Conservation (phyloP, 1,140 invertebrate species). For the Drosophila ogumai region DNA sequence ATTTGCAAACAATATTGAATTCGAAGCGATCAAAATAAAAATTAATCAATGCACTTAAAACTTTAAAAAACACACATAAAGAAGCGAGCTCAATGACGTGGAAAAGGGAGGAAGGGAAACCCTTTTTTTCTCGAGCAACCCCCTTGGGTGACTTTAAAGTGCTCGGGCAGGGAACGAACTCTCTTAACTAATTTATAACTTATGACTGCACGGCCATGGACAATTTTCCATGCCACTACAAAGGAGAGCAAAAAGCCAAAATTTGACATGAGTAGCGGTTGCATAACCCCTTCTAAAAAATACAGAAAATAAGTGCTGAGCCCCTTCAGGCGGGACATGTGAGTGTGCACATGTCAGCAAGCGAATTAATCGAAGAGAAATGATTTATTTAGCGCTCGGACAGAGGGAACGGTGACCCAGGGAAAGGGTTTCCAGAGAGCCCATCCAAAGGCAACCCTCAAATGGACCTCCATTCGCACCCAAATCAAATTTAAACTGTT, state of each 20-base stretch:
- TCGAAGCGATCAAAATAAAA: constrained; percentile 80
- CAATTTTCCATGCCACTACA: constrained; percentile 85
- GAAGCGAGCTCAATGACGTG: constrained; percentile 57
- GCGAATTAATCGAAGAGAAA: constrained; percentile 85
- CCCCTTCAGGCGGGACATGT: constrained; percentile 47
- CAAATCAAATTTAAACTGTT: constrained; percentile 84
- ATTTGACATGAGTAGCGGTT: constrained; percentile 84
- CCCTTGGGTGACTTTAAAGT: constrained; percentile 66
- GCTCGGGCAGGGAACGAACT: constrained; percentile 46
- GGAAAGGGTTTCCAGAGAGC: constrained; percentile 57
- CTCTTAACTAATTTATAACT: constrained; percentile 80
- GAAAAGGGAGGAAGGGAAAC: constrained; percentile 62
- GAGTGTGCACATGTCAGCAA: constrained; percentile 80
- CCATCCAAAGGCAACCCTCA: constrained; percentile 7
- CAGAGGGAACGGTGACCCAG: constrained; percentile 54
- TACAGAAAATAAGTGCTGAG: constrained; percentile 1
- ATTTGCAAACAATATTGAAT: constrained; percentile 83
- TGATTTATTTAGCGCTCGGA: constrained; percentile 84
- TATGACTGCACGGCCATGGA: constrained; percentile 78
- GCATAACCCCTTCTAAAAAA: constrained; percentile 56
- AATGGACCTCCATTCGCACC: constrained; percentile 43
- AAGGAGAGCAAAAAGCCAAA: constrained; percentile 84
- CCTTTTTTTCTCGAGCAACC: constrained; percentile 29
- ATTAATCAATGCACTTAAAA: constrained; percentile 83
- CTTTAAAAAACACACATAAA: constrained; percentile 40